Evolutionary conservation across 2,888 invertebrate genomes (phyloP).

Genomic region (Athalia rosae): DNA sequence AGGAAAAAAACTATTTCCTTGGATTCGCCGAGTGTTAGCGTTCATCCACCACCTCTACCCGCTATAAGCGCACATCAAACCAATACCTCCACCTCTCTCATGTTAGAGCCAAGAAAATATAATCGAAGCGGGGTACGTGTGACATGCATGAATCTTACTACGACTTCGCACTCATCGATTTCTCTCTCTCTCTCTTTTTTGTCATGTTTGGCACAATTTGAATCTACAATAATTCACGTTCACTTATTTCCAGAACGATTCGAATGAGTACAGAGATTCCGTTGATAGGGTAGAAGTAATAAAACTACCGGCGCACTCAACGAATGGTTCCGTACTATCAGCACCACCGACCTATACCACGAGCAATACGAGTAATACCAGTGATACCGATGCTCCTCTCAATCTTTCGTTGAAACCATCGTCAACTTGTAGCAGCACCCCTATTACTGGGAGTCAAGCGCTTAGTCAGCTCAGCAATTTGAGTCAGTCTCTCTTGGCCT

Average conservation of each 20-base stretch:
- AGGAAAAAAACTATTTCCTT: slow-evolving; percentile 92
- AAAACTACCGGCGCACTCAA: slow-evolving; percentile 81
- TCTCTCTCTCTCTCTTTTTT: neutral
- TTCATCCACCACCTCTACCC: slow-evolving; percentile 75
- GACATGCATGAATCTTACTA: too few species aligned
- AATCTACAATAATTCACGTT: neutral
- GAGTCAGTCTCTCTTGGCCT: slow-evolving; percentile 70
- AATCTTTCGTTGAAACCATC: slow-evolving; percentile 88
- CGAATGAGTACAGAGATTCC: slow-evolving; percentile 68
- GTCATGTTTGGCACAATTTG: neutral
- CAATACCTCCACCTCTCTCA: slow-evolving; percentile 68
- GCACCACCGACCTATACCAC: slow-evolving; percentile 76
- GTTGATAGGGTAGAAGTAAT: slow-evolving; percentile 88
- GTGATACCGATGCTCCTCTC: slow-evolving; percentile 84
- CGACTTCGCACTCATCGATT: too few species aligned
- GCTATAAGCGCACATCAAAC: slow-evolving; percentile 67
- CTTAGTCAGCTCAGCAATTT: slow-evolving; percentile 72
- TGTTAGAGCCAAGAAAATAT: slow-evolving; percentile 74
- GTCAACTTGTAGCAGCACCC: slow-evolving; percentile 66
- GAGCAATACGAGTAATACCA: slow-evolving; percentile 71
- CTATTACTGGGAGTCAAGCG: slow-evolving; percentile 68
- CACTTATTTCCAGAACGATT: slow-evolving; percentile 59
- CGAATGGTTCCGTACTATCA: slow-evolving; percentile 70
- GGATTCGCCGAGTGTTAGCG: slow-evolving; percentile 82
- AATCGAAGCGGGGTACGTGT: slow-evolving; percentile 64